Percentiles rank a stretch among this genome's conserved stretches.
Evolutionary conservation across 2,113 vertebrate species (phyloP).

Genomic region (Climacteris rufus): DNA sequence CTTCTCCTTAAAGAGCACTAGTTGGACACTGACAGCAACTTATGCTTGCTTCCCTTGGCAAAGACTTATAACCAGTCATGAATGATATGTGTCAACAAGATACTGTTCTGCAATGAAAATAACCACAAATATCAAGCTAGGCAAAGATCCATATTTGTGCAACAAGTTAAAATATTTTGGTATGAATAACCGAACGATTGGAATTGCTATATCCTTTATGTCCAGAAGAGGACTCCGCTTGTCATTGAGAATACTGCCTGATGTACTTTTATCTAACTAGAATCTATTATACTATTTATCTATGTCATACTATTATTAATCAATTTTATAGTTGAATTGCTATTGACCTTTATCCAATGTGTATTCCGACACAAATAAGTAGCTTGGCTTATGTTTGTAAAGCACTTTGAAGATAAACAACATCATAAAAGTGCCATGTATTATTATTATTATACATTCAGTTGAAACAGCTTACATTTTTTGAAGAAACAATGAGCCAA

Average conservation of each 20-base stretch:
- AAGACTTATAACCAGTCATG: neutral
- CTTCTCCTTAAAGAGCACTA: neutral
- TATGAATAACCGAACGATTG: neutral
- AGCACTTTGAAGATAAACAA: constrained; percentile 21
- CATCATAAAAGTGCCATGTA: constrained; percentile 25
- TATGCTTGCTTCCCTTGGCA: neutral
- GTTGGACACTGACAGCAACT: neutral
- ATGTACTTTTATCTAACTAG: neutral
- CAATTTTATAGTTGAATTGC: constrained; percentile 45
- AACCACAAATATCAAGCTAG: neutral
- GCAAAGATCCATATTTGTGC: neutral
- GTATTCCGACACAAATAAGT: constrained; percentile 39
- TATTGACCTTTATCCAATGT: constrained; percentile 43
- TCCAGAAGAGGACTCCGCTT: constrained; percentile 54
- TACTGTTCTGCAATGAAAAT: neutral
- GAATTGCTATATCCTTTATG: constrained; percentile 30
- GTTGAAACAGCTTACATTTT: neutral
- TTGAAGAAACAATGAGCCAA: neutral
- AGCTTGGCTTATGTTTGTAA: constrained; percentile 32
- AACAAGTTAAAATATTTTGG: neutral
- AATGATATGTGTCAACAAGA: neutral
- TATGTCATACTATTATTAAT: constrained; percentile 32
- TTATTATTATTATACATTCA: neutral
- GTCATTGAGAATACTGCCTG: constrained; percentile 9
- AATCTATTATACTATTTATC: constrained; percentile 24